Percentiles rank a stretch among this genome's conserved stretches.
phyloP scores from a whole-genome alignment of 2,888 invertebrate species.

The Cheilosia vernalis region DNA sequence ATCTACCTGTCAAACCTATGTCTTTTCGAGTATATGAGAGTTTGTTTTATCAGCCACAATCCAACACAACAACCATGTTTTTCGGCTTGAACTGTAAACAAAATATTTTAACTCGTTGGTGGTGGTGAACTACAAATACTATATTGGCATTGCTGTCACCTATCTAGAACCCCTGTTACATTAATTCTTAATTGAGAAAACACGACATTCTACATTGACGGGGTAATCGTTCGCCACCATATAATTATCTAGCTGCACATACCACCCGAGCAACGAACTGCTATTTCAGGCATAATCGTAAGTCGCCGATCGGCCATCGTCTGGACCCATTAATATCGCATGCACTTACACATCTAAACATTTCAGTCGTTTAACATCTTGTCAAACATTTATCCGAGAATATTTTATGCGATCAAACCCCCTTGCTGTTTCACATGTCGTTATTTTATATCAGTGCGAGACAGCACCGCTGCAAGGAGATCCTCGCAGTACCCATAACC shows the following conservation, averaged over 20 bases:
- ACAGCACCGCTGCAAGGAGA: background rate
- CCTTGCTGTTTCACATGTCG: slow-evolving; percentile 29
- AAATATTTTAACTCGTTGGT: too few relatives aligned
- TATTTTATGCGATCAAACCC: slow-evolving; percentile 39
- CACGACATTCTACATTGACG: background rate
- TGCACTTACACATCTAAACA: slow-evolving; percentile 30
- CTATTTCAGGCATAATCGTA: slow-evolving; percentile 12
- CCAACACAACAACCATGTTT: too few relatives aligned
- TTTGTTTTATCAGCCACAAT: too few relatives aligned
- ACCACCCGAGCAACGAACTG: background rate
- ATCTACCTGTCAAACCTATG: too few relatives aligned
- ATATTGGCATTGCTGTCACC: too few relatives aligned
- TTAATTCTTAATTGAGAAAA: background rate
- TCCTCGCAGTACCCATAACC: slow-evolving; percentile 29
- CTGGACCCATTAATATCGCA: slow-evolving; percentile 10
- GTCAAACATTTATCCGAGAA: slow-evolving; percentile 42
- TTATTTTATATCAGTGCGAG: background rate
- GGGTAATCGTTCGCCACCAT: background rate
- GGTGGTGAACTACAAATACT: too few relatives aligned
- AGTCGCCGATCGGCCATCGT: slow-evolving; percentile 5
- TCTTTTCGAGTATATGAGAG: too few relatives aligned
- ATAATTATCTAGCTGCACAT: slow-evolving; percentile 7
- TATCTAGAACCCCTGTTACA: background rate
- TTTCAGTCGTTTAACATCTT: slow-evolving; percentile 50
- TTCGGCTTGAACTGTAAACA: too few relatives aligned